These are phyloP conservation scores for Melipona bicolor DNA, from an alignment of 2,888 invertebrate genomes.

Conservation along the genomic window DNA sequence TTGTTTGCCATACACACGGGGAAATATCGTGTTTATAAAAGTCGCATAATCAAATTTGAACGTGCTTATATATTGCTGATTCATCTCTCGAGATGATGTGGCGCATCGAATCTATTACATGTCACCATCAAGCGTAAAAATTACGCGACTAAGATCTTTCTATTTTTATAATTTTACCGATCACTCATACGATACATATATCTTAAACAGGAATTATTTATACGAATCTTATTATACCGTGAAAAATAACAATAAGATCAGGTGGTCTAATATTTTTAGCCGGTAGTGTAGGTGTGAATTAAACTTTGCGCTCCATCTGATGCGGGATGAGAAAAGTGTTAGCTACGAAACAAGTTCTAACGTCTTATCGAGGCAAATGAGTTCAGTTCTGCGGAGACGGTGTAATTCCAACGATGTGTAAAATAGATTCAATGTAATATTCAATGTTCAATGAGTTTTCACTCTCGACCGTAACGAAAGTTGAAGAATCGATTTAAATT, in stretches of 20 bases:
- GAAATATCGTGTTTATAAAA: slow-evolving; percentile 4
- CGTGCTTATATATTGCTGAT: slow-evolving; percentile 34
- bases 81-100: slow-evolving; percentile 14
- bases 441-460: slow-evolving; percentile 9
- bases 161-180: background rate
- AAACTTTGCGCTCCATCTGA: slow-evolving; percentile 43
- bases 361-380: slow-evolving; percentile 23
- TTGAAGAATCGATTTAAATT: background rate
- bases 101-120: background rate
- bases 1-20: background rate
- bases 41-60: slow-evolving; percentile 16
- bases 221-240: background rate
- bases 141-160: background rate
- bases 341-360: slow-evolving; percentile 9
- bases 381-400: slow-evolving; percentile 17
- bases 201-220: background rate
- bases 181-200: background rate
- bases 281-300: slow-evolving; percentile 22
- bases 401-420: slow-evolving; percentile 1
- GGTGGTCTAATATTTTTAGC: slow-evolving; percentile 24
- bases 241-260: slow-evolving; percentile 13
- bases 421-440: slow-evolving; percentile 30
- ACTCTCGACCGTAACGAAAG: background rate
- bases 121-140: background rate
- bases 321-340: slow-evolving; percentile 28